These are phyloP conservation scores for Polymixis lichenea DNA, from an alignment of 2,888 invertebrate species.

Conservation along the genomic window DNA sequence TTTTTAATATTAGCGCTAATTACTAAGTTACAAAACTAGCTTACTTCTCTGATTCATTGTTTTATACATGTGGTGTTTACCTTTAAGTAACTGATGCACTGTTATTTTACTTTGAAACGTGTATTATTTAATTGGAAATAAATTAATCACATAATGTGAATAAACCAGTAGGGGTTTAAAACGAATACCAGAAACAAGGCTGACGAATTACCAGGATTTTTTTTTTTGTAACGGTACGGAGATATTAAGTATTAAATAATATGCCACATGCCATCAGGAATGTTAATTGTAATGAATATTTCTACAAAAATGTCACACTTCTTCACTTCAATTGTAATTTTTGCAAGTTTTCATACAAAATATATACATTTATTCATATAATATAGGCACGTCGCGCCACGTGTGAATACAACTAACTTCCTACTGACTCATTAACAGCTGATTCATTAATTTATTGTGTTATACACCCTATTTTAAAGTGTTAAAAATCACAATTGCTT, in stretches of 20 bases:
- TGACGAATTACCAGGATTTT: not conserved
- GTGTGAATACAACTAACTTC: constrained; percentile 29
- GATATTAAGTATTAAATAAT: constrained; percentile 15
- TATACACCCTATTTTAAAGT: constrained; percentile 31
- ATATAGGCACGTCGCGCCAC: constrained; percentile 32
- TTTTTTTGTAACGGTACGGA: constrained; percentile 21
- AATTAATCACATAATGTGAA: not conserved
- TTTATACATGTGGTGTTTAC: too few relatives aligned
- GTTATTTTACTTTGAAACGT: too few relatives aligned
- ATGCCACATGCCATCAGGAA: not conserved
- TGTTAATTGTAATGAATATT: constrained; percentile 3
- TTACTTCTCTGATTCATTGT: too few relatives aligned
- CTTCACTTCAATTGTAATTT: not conserved
- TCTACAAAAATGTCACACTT: constrained; percentile 7
- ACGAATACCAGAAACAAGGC: constrained; percentile 25
- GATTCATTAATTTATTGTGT: constrained; percentile 26
- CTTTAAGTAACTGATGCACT: too few relatives aligned
- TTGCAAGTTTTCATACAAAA: constrained; percentile 16
- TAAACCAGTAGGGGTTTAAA: constrained; percentile 8
- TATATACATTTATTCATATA: too few relatives aligned
- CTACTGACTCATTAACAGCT: constrained; percentile 47
- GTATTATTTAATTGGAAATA: too few relatives aligned
- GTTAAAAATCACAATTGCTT: constrained; percentile 51
- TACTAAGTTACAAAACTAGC: too few relatives aligned
- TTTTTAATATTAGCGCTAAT: too few relatives aligned